These are phyloP conservation scores for Collichthys lucidus DNA, from an alignment of 2,113 vertebrate species.

Conservation along the genomic window DNA sequence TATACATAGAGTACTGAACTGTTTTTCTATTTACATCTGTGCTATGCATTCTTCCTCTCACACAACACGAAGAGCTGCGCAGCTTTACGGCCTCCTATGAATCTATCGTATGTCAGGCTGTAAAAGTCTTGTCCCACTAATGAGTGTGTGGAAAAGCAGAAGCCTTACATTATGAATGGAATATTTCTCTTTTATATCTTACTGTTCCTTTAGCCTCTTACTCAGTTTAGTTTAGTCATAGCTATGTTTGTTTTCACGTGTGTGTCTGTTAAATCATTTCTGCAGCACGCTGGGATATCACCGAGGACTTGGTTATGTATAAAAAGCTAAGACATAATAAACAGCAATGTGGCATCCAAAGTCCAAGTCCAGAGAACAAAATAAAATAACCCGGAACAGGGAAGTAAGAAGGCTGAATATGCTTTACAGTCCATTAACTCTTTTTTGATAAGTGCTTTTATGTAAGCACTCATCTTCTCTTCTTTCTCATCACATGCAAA, in stretches of 20 bases:
- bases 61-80: neutral
- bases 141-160: constrained; percentile 7
- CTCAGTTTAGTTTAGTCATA: neutral
- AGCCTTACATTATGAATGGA: neutral
- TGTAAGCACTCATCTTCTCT: neutral
- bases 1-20: constrained; percentile 28
- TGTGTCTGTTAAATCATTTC: neutral
- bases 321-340: neutral
- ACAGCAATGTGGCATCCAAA: neutral
- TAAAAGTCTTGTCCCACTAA: constrained; percentile 17
- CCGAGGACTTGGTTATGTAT: neutral
- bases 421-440: neutral
- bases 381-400: neutral
- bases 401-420: constrained; percentile 2
- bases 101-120: constrained; percentile 7
- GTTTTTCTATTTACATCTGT: constrained; percentile 29
- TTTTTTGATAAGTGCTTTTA: neutral
- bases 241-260: neutral
- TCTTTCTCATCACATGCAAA: neutral
- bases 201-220: neutral
- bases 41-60: constrained; percentile 15
- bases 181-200: neutral
- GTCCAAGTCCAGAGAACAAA: neutral
- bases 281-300: neutral
- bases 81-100: constrained; percentile 31